phyloP scores from a whole-genome alignment of 1,140 invertebrate species.

The Teleopsis dalmanni region DNA sequence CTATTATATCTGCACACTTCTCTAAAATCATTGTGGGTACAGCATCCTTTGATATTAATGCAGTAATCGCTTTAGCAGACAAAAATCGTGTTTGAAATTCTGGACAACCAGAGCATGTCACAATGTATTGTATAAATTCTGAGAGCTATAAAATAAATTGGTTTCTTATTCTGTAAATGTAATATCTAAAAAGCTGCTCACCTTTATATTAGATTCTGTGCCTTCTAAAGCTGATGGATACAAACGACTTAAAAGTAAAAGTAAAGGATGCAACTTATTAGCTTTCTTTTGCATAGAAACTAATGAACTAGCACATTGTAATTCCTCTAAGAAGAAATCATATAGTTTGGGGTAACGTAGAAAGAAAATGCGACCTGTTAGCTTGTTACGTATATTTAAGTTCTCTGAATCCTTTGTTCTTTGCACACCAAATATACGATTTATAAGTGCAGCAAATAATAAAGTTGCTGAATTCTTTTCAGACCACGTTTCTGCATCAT shows the following conservation, averaged over 20 bases:
- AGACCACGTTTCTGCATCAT: conserved; percentile 68
- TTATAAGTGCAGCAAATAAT: conserved; percentile 76
- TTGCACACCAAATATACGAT: conserved; percentile 83
- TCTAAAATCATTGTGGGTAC: conserved; percentile 11
- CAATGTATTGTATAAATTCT: conserved; percentile 44
- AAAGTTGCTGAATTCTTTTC: conserved; percentile 82
- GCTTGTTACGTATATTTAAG: conserved; percentile 65
- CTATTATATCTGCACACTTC: conserved; percentile 13
- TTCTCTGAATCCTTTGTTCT: conserved; percentile 65
- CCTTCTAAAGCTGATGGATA: conserved; percentile 66
- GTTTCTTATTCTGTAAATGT: neutral
- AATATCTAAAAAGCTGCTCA: conserved; percentile 24
- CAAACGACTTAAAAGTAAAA: conserved; percentile 70
- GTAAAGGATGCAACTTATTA: conserved; percentile 63
- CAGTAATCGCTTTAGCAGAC: conserved; percentile 57
- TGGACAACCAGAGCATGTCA: conserved; percentile 49
- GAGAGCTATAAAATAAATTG: conserved; percentile 18
- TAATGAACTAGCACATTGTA: conserved; percentile 18
- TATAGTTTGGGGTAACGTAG: conserved; percentile 71
- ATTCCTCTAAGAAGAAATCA: conserved; percentile 60
- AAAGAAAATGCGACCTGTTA: conserved; percentile 76
- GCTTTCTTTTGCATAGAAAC: conserved; percentile 26
- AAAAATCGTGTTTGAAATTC: conserved; percentile 59
- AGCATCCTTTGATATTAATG: conserved; percentile 48
- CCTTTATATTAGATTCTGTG: conserved; percentile 57